Conservation (phyloP, 2,797 vertebrate genomes). For the Remorina albescens region DNA sequence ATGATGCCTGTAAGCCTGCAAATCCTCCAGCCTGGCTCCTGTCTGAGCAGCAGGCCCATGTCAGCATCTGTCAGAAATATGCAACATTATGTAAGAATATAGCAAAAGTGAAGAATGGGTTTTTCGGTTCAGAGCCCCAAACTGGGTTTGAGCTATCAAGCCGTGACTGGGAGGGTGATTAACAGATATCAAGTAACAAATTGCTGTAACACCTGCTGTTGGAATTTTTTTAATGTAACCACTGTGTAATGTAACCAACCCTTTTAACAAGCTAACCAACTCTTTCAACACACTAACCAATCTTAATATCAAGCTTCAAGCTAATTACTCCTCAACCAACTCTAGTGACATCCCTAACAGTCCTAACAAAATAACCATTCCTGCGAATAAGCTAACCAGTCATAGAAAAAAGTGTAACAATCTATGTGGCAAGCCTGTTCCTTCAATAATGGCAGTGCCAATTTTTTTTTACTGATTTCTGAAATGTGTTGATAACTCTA, state of each 20-base stretch:
- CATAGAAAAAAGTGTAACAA: too few relatives aligned
- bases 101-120: conserved; percentile 55
- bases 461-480: not conserved
- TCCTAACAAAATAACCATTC: too few relatives aligned
- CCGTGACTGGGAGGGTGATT: conserved; percentile 28
- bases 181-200: conserved; percentile 1
- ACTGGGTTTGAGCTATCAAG: conserved; percentile 41
- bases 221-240: too few relatives aligned
- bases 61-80: conserved; percentile 77
- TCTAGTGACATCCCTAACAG: too few relatives aligned
- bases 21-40: conserved; percentile 75
- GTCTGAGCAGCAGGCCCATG: conserved; percentile 62
- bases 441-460: not conserved
- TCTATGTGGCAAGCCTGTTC: not conserved
- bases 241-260: too few relatives aligned
- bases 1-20: conserved; percentile 66
- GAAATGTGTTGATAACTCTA: not conserved
- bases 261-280: too few relatives aligned
- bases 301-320: too few relatives aligned
- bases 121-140: conserved; percentile 33
- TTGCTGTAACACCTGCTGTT: conserved; percentile 6
- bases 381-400: not conserved
- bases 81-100: conserved; percentile 72
- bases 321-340: too few relatives aligned
- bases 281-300: too few relatives aligned